phyloP scores from a whole-genome alignment of 2,888 invertebrate species.

The Sarcophaga subvicina region DNA sequence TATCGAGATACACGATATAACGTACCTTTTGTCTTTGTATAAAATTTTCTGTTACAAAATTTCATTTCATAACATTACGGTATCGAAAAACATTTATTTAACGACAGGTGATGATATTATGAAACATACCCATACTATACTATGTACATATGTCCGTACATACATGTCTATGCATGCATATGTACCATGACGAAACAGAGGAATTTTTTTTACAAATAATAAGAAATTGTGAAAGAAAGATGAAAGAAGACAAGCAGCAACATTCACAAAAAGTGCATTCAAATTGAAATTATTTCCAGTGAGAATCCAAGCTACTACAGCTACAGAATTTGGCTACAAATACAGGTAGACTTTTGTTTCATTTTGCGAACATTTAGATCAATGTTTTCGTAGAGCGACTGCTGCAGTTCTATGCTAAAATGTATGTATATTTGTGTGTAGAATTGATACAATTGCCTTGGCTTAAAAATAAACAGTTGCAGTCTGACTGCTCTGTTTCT shows the following conservation, averaged over 20 bases:
- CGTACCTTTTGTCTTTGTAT: slow-evolving; percentile 35
- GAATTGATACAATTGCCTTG: slow-evolving; percentile 41
- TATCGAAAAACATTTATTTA: slow-evolving; percentile 59
- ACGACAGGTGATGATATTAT: slow-evolving; percentile 68
- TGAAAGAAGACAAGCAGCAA: slow-evolving; percentile 33
- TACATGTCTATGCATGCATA: not conserved
- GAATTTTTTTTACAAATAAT: slow-evolving; percentile 25
- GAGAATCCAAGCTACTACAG: slow-evolving; percentile 14
- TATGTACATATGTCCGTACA: not conserved
- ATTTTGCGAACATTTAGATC: slow-evolving; percentile 37
- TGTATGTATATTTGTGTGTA: slow-evolving; percentile 1
- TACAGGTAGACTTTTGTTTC: slow-evolving; percentile 50
- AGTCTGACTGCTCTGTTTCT: slow-evolving; percentile 25
- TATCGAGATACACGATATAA: not conserved
- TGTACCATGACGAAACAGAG: slow-evolving; percentile 34
- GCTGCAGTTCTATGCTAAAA: not conserved
- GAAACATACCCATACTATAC: slow-evolving; percentile 26
- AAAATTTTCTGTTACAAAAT: slow-evolving; percentile 51
- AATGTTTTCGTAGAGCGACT: slow-evolving; percentile 13
- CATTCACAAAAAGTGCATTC: slow-evolving; percentile 63
- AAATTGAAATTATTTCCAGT: slow-evolving; percentile 50
- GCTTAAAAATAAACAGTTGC: slow-evolving; percentile 17
- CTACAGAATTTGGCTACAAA: slow-evolving; percentile 9
- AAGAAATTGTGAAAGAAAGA: slow-evolving; percentile 42
- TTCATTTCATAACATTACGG: slow-evolving; percentile 56